phyloP scores from a whole-genome alignment of 2,888 invertebrate genomes.

The Thereva nobilitata region DNA sequence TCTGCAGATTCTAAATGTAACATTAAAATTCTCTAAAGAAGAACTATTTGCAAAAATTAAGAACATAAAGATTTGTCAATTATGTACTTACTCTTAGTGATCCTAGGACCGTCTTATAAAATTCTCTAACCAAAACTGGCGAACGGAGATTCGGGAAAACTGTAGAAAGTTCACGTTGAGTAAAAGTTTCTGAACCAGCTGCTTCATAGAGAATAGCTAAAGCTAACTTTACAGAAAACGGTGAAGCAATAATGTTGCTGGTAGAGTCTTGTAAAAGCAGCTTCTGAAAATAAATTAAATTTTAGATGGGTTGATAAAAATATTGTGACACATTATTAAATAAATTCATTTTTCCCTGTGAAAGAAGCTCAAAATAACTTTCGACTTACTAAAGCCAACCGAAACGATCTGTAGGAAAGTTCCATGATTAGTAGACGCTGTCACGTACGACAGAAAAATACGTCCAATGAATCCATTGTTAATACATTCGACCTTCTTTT shows the following conservation, averaged over 20 bases:
- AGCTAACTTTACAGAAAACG: constrained; percentile 75
- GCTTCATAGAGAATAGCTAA: constrained; percentile 75
- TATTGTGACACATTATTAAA: too few relatives aligned
- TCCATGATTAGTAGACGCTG: too few relatives aligned
- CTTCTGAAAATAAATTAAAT: constrained; percentile 38
- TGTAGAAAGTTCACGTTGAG: constrained; percentile 44
- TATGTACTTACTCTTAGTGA: constrained; percentile 41
- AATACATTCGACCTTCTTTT: too few relatives aligned
- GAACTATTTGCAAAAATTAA: too few relatives aligned
- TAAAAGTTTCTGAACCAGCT: constrained; percentile 58
- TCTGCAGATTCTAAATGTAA: too few relatives aligned
- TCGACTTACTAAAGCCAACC: too few relatives aligned
- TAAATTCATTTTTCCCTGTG: too few relatives aligned
- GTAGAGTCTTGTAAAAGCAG: constrained; percentile 48
- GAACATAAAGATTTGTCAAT: neutral
- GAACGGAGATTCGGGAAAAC: constrained; percentile 39
- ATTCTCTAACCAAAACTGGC: constrained; percentile 46
- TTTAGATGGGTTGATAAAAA: neutral
- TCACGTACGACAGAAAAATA: too few relatives aligned
- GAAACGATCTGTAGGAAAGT: too few relatives aligned
- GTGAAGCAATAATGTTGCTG: constrained; percentile 74
- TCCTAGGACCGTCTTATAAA: constrained; percentile 49
- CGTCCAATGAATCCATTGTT: too few relatives aligned
- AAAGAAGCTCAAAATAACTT: too few relatives aligned
- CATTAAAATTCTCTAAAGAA: too few relatives aligned